Evolutionary conservation across 2,113 vertebrate genomes (phyloP).

Genomic region (Salminus brasiliensis): DNA sequence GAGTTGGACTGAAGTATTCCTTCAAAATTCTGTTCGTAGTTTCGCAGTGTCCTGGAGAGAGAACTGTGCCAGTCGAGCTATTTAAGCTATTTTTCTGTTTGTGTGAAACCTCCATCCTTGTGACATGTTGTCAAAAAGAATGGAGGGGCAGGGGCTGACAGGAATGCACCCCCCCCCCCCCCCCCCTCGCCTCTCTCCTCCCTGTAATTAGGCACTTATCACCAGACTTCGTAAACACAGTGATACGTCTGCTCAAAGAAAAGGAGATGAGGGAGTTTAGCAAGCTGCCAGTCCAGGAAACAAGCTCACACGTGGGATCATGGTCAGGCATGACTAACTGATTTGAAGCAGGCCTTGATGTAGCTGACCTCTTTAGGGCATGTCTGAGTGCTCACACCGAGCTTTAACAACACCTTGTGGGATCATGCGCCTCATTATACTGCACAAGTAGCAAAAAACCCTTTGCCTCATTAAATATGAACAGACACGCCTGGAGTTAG

Average conservation of each 20-base stretch:
- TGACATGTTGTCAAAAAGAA: slow-evolving; percentile 64
- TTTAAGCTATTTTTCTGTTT: neutral
- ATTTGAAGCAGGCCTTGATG: slow-evolving; percentile 2
- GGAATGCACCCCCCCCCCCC: slow-evolving; percentile 31
- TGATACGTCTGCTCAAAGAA: slow-evolving; percentile 40
- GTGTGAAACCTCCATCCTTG: slow-evolving; percentile 44
- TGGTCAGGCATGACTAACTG: slow-evolving; percentile 27
- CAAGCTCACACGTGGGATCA: slow-evolving; percentile 36
- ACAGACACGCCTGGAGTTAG: slow-evolving; percentile 17
- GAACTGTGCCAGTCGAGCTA: neutral
- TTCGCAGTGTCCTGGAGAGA: slow-evolving; percentile 41
- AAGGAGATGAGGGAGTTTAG: slow-evolving; percentile 26
- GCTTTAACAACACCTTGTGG: neutral
- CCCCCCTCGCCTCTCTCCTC: slow-evolving; percentile 46
- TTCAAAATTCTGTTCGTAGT: slow-evolving; percentile 41
- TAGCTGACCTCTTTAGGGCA: neutral
- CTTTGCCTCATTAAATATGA: slow-evolving; percentile 1
- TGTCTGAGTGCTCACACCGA: neutral
- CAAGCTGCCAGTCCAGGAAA: slow-evolving; percentile 29
- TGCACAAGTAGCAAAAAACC: slow-evolving; percentile 23
- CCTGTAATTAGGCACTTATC: slow-evolving; percentile 70
- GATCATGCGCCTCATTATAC: slow-evolving; percentile 1
- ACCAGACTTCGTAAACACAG: slow-evolving; percentile 44
- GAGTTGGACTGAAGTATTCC: neutral
- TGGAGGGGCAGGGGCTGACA: slow-evolving; percentile 66